Evolutionary conservation across 1,140 invertebrate genomes (phyloP).

Genomic region (Littorina saxatilis): DNA sequence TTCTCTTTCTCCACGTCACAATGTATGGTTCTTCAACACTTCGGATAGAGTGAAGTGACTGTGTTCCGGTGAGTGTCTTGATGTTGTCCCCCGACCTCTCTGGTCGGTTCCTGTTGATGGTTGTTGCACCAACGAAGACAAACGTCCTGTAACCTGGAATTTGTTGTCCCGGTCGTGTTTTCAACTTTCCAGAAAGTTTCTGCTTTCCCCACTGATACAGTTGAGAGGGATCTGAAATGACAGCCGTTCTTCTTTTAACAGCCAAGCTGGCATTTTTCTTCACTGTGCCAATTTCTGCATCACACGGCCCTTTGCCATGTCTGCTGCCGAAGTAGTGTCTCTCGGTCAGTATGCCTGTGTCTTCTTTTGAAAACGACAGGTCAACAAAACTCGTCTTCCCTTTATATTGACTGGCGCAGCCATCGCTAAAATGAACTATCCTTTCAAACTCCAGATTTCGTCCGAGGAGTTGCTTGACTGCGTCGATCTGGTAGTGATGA

Average conservation of each 20-base stretch:
- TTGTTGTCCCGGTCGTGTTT: slow-evolving; percentile 27
- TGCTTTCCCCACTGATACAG: slow-evolving; percentile 35
- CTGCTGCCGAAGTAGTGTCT: slow-evolving; percentile 50
- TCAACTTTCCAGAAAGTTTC: too few species aligned
- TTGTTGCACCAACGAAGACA: slow-evolving; percentile 27
- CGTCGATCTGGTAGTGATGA: slow-evolving; percentile 21
- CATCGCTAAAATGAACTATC: slow-evolving; percentile 47
- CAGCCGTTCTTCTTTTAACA: slow-evolving; percentile 24
- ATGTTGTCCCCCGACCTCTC: background rate
- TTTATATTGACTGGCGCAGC: slow-evolving; percentile 46
- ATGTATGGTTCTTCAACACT: slow-evolving; percentile 21
- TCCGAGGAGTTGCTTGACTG: slow-evolving; percentile 14
- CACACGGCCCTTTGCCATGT: slow-evolving; percentile 55
- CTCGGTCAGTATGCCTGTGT: slow-evolving; percentile 41
- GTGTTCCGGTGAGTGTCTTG: slow-evolving; percentile 20
- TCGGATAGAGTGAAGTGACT: slow-evolving; percentile 14
- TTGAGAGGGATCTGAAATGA: slow-evolving; percentile 35
- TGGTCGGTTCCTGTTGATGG: slow-evolving; percentile 26
- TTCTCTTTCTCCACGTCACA: background rate
- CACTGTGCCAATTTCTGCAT: slow-evolving; percentile 48
- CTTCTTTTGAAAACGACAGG: slow-evolving; percentile 6
- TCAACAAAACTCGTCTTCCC: slow-evolving; percentile 41
- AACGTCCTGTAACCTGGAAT: slow-evolving; percentile 35
- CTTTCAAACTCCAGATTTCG: slow-evolving; percentile 23
- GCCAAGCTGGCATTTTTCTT: slow-evolving; percentile 39